A percentile compares a stretch with the other conserved stretches of the same genome.
phyloP scores from a whole-genome alignment of 1,140 invertebrate genomes.

The Drosophila auraria region DNA sequence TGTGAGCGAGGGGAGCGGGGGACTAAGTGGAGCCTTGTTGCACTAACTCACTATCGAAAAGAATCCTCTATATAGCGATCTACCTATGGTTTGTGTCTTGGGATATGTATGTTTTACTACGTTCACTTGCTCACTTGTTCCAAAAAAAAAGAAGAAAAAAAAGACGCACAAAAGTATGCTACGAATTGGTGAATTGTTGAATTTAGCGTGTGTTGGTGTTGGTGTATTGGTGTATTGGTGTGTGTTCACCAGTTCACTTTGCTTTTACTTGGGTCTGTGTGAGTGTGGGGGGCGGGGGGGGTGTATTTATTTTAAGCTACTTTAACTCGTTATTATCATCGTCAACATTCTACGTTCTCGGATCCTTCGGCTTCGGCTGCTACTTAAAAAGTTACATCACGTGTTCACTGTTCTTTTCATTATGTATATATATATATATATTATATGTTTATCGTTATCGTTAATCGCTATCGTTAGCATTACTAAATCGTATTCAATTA shows the following conservation, averaged over 20 bases:
- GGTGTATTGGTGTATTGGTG: slow-evolving; percentile 9
- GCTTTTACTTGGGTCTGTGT: slow-evolving; percentile 45
- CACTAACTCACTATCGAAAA: slow-evolving; percentile 39
- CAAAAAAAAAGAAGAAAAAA: slow-evolving; percentile 8
- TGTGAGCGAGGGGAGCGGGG: slow-evolving; percentile 19
- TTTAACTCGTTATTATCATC: slow-evolving; percentile 72
- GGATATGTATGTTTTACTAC: slow-evolving; percentile 53
- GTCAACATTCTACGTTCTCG: slow-evolving; percentile 51
- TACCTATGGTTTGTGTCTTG: slow-evolving; percentile 7
- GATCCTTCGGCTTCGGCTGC: slow-evolving; percentile 55
- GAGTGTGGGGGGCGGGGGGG: neutral
- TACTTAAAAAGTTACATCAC: slow-evolving; percentile 83
- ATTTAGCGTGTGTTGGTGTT: slow-evolving; percentile 1
- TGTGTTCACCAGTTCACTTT: slow-evolving; percentile 62
- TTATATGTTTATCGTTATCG: slow-evolving; percentile 49
- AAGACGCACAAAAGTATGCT: slow-evolving; percentile 66
- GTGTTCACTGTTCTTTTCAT: slow-evolving; percentile 81
- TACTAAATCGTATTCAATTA: slow-evolving; percentile 64
- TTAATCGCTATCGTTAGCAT: slow-evolving; percentile 58
- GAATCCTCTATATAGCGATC: slow-evolving; percentile 32
- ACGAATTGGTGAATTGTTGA: slow-evolving; percentile 17
- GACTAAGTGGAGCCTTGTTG: slow-evolving; percentile 29
- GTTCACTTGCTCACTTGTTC: slow-evolving; percentile 24
- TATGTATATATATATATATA: slow-evolving; percentile 31
- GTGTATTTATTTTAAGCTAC: slow-evolving; percentile 59